Evolutionary conservation across 1,140 invertebrate species (phyloP), one percentile per base, ranked within the genome.

Genomic region (Prorops nasuta): DNA sequence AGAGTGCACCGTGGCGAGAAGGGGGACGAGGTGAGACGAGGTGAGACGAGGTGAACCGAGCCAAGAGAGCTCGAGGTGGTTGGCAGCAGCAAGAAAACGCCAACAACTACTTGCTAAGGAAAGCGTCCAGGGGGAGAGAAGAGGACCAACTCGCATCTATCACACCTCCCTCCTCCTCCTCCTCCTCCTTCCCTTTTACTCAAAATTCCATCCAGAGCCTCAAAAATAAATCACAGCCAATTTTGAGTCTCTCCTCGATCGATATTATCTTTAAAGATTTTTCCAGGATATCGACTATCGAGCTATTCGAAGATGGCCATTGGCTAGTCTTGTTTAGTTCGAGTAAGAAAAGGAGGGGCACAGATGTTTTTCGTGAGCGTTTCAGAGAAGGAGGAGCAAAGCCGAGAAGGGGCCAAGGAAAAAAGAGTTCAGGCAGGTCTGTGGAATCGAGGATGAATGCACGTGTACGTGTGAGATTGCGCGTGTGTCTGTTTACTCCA

Each of bases 141-240:
- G n/a, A n/a, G n/a, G n/a, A n/a, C n/a, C n/a, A n/a, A n/a, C n/a
- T 44, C 34, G 21, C 50, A 15, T 24, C 22, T 40, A 46, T 47
- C 44, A 39, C 22, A 36, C 32, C 36, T 31, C 43, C 19, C 44
- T 51, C 44, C 12, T 34, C 34, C 31, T 47, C 16, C 37, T 62
- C 42, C 44, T 47, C 37, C 41, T 44, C 58, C 43, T 46, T 32
- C 41, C 17, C 38, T 45, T 44, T 44, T 9, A 3, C 38, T n/a
- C 18, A 20, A 17, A 12, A 36, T 18, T 31, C 22, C 17, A 15
- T 38, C 54, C 31, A n/a, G n/a, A n/a, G n/a, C n/a, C n/a, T n/a
- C n/a, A n/a, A n/a, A n/a, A n/a, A n/a, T n/a, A n/a, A n/a, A n/a
- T n/a, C n/a, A n/a, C n/a, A n/a, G n/a, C n/a, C n/a, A n/a, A n/a